phyloP scores from a whole-genome alignment of 1,140 invertebrate genomes.

The Epicauta chinensis region DNA sequence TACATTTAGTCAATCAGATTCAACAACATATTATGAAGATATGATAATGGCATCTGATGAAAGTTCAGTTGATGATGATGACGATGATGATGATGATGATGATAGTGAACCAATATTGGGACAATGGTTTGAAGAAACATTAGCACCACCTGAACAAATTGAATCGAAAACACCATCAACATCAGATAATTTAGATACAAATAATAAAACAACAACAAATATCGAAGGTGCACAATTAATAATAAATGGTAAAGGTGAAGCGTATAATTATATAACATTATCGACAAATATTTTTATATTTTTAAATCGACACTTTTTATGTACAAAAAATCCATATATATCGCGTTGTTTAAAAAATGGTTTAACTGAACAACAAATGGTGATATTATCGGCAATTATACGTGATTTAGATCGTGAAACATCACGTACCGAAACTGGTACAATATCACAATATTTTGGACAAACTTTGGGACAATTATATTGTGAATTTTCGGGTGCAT shows the following conservation, averaged over 20 bases:
- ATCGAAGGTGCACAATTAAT: conserved; percentile 44
- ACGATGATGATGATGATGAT: conserved; percentile 60
- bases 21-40: conserved; percentile 89
- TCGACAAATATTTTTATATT: conserved; percentile 69
- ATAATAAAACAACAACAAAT: conserved; percentile 23
- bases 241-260: conserved; percentile 85
- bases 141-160: conserved; percentile 67
- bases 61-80: conserved; percentile 73
- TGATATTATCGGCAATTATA: conserved; percentile 74
- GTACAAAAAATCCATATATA: conserved; percentile 52
- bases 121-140: conserved; percentile 87
- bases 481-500: conserved; percentile 67
- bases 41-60: conserved; percentile 84
- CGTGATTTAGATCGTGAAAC: conserved; percentile 82
- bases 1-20: conserved; percentile 79
- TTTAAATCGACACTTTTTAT: conserved; percentile 57
- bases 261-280: conserved; percentile 76
- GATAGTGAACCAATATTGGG: conserved; percentile 88
- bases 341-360: conserved; percentile 53
- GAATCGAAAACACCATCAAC: conserved; percentile 52
- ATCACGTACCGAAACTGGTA: conserved; percentile 71
- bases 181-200: conserved; percentile 43
- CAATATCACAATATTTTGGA: conserved; percentile 68
- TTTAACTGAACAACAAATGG: conserved; percentile 68
- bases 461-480: conserved; percentile 63